phyloP scores from a whole-genome alignment of 2,113 vertebrate species.

The Callorhinus ursinus region DNA sequence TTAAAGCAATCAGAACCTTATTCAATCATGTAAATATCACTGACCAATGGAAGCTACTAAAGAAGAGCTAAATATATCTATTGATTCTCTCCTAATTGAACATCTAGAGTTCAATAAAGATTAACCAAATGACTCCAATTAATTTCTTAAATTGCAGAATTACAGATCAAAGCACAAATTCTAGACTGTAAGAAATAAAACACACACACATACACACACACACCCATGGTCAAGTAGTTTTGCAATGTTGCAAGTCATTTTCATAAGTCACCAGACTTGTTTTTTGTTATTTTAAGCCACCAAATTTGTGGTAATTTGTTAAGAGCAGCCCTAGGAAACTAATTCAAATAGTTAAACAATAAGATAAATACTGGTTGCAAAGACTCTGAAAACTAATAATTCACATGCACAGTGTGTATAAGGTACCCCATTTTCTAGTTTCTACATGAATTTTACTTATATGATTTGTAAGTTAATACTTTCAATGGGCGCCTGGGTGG shows the following conservation, averaged over 20 bases:
- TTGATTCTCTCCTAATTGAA: neutral
- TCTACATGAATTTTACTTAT: neutral
- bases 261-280: neutral
- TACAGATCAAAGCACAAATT: neutral
- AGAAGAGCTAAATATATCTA: neutral
- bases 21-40: neutral
- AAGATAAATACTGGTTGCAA: neutral
- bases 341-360: neutral
- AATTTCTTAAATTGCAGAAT: neutral
- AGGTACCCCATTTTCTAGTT: neutral
- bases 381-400: neutral
- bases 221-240: neutral
- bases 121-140: neutral
- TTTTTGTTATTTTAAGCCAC: neutral
- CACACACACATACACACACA: too few species aligned
- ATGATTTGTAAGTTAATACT: neutral
- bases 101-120: neutral
- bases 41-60: neutral
- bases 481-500: neutral
- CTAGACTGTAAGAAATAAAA: neutral
- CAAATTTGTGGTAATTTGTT: neutral
- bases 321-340: neutral
- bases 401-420: neutral
- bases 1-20: neutral
- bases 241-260: neutral